These are phyloP conservation scores for Latrodectus elegans DNA, from an alignment of 2,888 invertebrate species.

Conservation along the genomic window DNA sequence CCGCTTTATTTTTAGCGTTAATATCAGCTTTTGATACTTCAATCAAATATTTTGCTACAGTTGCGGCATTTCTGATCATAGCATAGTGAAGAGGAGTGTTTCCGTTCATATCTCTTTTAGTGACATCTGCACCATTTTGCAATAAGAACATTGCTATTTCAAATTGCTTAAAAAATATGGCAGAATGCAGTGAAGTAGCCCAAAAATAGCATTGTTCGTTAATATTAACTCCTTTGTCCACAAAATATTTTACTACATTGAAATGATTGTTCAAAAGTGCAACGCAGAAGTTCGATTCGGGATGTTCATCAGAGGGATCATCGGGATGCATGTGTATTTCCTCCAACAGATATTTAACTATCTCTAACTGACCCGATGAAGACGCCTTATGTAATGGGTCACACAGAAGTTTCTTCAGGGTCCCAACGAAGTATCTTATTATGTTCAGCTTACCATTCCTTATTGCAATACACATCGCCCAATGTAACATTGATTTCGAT, in stretches of 20 bases:
- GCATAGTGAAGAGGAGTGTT: conserved; percentile 7
- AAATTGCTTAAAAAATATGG: background rate
- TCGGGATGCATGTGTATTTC: too few species aligned
- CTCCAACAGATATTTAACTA: too few species aligned
- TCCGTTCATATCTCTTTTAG: background rate
- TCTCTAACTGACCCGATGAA: too few species aligned
- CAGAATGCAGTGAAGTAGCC: conserved; percentile 7
- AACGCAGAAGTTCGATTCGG: background rate
- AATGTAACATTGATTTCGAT: too few species aligned
- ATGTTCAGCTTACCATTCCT: too few species aligned
- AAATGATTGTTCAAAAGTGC: background rate
- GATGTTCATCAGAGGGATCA: background rate
- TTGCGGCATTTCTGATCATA: background rate
- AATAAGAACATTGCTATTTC: background rate
- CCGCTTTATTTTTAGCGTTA: too few species aligned
- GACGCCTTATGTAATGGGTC: too few species aligned
- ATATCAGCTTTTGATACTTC: too few species aligned
- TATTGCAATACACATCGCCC: too few species aligned
- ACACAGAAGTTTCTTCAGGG: too few species aligned
- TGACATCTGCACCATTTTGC: background rate
- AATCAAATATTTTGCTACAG: background rate
- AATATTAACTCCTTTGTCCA: background rate
- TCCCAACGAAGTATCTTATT: too few species aligned
- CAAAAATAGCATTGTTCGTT: background rate
- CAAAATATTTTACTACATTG: background rate